Evolutionary conservation across 2,888 invertebrate genomes (phyloP), one percentile per base, ranked within the genome.

Genomic region (Nudaria mundana): DNA sequence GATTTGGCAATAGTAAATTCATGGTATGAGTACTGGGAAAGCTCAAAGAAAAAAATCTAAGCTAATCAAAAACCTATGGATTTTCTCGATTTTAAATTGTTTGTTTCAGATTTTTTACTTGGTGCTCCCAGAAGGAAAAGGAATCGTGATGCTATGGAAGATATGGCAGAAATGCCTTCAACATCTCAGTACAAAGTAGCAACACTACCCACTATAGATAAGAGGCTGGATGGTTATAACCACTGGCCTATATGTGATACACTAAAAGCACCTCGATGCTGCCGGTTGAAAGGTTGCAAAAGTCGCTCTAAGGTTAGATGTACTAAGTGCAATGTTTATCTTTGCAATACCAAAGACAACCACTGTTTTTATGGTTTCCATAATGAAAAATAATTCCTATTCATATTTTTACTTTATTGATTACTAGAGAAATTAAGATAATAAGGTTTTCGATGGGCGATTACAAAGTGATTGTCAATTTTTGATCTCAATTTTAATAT

Each of bases 201-300:
- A 6, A 18, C 30, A 3, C 10, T 20, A 5, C 30, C 30, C 10
- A 30, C 29, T 10, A 14, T 29, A n/a, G 29, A 29, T 10, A 15
- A 15, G 37, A 33, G 35, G 26, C 29, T 30, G 13, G 40, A 48
- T 38, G 43, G 48, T 15, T 48, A 40, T 20, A 40, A 40, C 30
- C 48, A 48, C 26, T 44, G 43, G 38, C 40, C 44, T 30, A 40
- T 43, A 30, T 34, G 26, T 26, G 43, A 48, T 12, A 40, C 40
- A 16, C 24, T 47, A 37, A 43, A 43, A 37, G 37, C 40, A 13
- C 43, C 37, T 22, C 22, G 47, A 15, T 48, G 38, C 22, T 48
- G 43, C 30, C 25, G 43, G 36, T n/a, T 40, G 16, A 37, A 40
- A 18, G 11, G 25, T 22, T 44, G 43, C 38, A 48, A 15, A 22